Evolutionary conservation across 2,113 vertebrate species (phyloP).

Genomic region (Sphyrna mokarran): DNA sequence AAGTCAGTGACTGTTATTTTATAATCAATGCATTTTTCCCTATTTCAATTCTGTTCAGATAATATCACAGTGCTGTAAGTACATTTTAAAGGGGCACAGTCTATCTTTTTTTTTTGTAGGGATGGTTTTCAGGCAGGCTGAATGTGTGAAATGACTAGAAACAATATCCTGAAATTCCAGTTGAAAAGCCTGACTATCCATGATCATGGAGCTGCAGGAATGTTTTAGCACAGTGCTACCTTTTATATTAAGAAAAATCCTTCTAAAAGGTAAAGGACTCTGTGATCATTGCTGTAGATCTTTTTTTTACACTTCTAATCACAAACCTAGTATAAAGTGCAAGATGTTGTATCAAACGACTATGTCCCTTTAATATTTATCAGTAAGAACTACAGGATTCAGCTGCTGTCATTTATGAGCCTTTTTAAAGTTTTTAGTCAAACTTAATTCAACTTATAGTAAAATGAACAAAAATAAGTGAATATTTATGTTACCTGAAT

Average conservation of each 20-base stretch:
- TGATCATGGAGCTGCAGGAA: neutral
- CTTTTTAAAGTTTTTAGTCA: constrained; percentile 31
- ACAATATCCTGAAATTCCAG: neutral
- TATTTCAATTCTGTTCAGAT: neutral
- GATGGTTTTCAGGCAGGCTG: neutral
- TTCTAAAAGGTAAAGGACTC: neutral
- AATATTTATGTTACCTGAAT: constrained; percentile 35
- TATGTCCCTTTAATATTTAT: constrained; percentile 33
- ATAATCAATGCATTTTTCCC: constrained; percentile 15
- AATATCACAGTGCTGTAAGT: constrained; percentile 21
- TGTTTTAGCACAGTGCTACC: neutral
- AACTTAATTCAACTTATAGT: constrained; percentile 21
- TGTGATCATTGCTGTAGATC: constrained; percentile 20
- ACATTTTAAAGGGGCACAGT: constrained; percentile 15
- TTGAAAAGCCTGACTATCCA: constrained; percentile 17
- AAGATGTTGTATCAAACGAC: constrained; percentile 20
- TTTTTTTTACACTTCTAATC: constrained; percentile 16
- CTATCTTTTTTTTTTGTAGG: neutral
- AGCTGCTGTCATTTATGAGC: constrained; percentile 34
- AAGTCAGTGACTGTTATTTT: constrained; percentile 29
- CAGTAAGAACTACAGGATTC: constrained; percentile 26
- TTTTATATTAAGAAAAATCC: neutral
- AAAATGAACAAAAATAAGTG: constrained; percentile 33
- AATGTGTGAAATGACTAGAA: neutral
- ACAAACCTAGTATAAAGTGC: neutral